Evolutionary conservation across 2,888 invertebrate genomes (phyloP).

Genomic region (Myathropa florea): DNA sequence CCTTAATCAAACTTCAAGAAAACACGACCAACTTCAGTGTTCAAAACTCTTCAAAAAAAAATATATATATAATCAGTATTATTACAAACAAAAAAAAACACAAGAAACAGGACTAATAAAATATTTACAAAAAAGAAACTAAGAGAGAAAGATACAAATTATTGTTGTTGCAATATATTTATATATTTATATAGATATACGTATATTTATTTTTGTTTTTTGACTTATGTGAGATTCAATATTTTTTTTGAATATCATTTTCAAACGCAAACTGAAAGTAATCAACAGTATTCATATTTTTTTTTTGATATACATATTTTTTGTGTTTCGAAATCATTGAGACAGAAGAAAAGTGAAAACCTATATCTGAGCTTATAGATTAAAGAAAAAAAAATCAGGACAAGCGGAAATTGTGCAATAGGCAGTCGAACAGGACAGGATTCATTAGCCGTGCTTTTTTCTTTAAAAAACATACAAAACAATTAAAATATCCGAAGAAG

Average conservation of each 20-base stretch:
- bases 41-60: slow-evolving; percentile 48
- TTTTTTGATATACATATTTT: slow-evolving; percentile 7
- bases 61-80: slow-evolving; percentile 67
- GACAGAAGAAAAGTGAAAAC: slow-evolving; percentile 7
- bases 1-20: slow-evolving; percentile 27
- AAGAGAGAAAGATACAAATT: slow-evolving; percentile 63
- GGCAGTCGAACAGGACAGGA: neutral
- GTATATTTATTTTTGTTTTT: slow-evolving; percentile 51
- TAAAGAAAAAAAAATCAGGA: slow-evolving; percentile 50
- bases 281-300: slow-evolving; percentile 39
- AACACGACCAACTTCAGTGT: slow-evolving; percentile 71
- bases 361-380: slow-evolving; percentile 64
- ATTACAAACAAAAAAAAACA: slow-evolving; percentile 33
- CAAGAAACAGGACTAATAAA: slow-evolving; percentile 33
- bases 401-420: slow-evolving; percentile 66
- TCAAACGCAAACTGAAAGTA: neutral
- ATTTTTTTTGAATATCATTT: slow-evolving; percentile 36
- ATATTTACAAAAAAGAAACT: slow-evolving; percentile 56
- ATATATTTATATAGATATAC: slow-evolving; percentile 64
- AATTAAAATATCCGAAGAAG: slow-evolving; percentile 49
- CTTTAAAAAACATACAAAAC: slow-evolving; percentile 5
- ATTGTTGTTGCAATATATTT: slow-evolving; percentile 70
- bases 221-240: slow-evolving; percentile 26
- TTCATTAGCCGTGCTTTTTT: neutral
- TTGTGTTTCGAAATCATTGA: slow-evolving; percentile 31